Percentiles rank a stretch among this genome's conserved stretches.
phyloP scores from a whole-genome alignment of 2,113 vertebrate genomes.

The Sprattus sprattus region DNA sequence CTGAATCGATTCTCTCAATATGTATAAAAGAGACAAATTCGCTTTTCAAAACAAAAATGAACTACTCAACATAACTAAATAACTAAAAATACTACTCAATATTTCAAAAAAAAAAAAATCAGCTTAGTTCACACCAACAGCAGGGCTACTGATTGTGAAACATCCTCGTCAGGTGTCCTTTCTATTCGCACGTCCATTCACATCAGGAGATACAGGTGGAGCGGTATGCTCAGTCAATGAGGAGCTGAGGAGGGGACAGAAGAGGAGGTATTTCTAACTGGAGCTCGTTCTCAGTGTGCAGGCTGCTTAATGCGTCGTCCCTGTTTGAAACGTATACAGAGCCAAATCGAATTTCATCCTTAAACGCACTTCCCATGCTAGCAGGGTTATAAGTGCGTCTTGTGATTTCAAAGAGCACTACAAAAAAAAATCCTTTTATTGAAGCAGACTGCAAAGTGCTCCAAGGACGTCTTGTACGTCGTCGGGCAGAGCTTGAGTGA shows the following conservation, averaged over 20 bases:
- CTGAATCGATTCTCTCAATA: too few species aligned
- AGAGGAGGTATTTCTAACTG: background rate
- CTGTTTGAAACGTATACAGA: background rate
- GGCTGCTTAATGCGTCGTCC: background rate
- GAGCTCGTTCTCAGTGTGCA: background rate
- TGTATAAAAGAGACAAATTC: too few species aligned
- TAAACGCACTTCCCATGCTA: slow-evolving; percentile 39
- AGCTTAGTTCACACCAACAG: background rate
- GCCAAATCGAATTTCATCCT: slow-evolving; percentile 53
- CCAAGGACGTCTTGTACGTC: slow-evolving; percentile 51
- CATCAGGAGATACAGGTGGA: background rate
- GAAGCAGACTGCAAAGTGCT: slow-evolving; percentile 48
- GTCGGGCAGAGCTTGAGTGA: slow-evolving; percentile 43
- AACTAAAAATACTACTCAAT: too few species aligned
- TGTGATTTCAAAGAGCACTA: background rate
- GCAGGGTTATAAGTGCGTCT: slow-evolving; percentile 44
- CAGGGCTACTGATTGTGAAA: background rate
- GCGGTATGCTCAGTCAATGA: background rate
- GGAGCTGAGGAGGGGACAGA: background rate
- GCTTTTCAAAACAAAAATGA: too few species aligned
- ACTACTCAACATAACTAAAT: too few species aligned
- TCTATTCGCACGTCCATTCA: background rate
- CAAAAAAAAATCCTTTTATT: slow-evolving; percentile 56
- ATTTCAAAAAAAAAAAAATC: too few species aligned
- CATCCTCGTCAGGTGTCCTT: background rate